Conservation (phyloP, 2,113 vertebrate genomes). For the Varanus salvator region DNA sequence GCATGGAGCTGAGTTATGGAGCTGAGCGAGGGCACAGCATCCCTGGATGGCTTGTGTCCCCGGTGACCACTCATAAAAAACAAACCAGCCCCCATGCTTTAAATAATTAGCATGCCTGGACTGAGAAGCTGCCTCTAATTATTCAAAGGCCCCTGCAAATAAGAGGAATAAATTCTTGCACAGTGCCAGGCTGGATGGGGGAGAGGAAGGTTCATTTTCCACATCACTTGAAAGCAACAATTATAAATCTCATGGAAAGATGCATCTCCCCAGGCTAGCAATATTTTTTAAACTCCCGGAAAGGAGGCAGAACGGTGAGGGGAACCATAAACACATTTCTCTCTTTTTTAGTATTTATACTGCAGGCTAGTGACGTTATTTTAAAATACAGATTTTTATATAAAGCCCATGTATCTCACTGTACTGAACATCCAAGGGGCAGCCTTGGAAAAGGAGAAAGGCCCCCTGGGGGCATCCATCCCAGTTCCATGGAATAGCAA, state of each 20-base stretch:
- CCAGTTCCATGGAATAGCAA: not conserved
- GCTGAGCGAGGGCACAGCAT: constrained; percentile 22
- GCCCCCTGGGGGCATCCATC: not conserved
- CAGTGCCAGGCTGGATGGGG: constrained; percentile 69
- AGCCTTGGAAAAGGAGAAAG: not conserved
- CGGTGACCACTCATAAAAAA: constrained; percentile 67
- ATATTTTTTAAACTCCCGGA: constrained; percentile 68
- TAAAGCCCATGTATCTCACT: not conserved
- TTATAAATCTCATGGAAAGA: constrained; percentile 78
- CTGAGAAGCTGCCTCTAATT: constrained; percentile 64
- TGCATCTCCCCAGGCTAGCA: constrained; percentile 73
- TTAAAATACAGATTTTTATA: constrained; percentile 63
- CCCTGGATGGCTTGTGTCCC: constrained; percentile 35
- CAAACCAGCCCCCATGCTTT: constrained; percentile 29
- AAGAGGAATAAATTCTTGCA: constrained; percentile 74
- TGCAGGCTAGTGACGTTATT: constrained; percentile 62
- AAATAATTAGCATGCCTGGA: constrained; percentile 74
- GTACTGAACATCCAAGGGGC: not conserved
- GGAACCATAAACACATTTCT: constrained; percentile 37
- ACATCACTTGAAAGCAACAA: constrained; percentile 68
- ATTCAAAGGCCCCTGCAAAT: constrained; percentile 64
- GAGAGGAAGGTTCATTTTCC: constrained; percentile 68
- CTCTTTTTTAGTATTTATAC: constrained; percentile 63
- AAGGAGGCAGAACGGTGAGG: not conserved
- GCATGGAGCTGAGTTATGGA: constrained; percentile 50